Evolutionary conservation across 2,888 invertebrate genomes (phyloP).

Genomic region (Apoderus coryli): DNA sequence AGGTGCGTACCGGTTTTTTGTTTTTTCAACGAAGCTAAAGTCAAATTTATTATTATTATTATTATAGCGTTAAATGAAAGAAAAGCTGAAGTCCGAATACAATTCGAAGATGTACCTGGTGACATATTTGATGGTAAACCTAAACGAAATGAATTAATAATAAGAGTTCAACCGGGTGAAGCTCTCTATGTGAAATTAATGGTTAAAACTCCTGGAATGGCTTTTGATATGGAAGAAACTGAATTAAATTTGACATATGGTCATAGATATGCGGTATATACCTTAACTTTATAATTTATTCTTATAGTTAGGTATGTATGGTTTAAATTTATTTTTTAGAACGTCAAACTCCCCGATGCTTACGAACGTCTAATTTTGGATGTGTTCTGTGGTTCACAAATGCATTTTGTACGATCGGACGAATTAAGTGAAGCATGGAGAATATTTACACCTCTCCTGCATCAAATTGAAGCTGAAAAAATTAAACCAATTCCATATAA

Average conservation of each 20-base stretch:
- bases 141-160: conserved; percentile 90
- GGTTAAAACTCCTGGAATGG: conserved; percentile 97
- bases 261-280: conserved; percentile 73
- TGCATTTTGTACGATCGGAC: conserved; percentile 96
- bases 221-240: conserved; percentile 91
- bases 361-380: conserved; percentile 93
- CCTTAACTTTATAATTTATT: no score
- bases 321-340: conserved; percentile 41
- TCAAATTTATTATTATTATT: conserved; percentile 21
- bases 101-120: conserved; percentile 92
- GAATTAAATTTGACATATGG: conserved; percentile 93
- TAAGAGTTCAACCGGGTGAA: conserved; percentile 94
- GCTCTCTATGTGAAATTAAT: conserved; percentile 95
- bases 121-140: conserved; percentile 83
- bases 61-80: conserved; percentile 94
- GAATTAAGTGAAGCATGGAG: conserved; percentile 94
- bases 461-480: conserved; percentile 63
- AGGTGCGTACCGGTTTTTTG: no score
- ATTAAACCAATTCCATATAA: conserved; percentile 65
- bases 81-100: conserved; percentile 92
- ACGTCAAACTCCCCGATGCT: conserved; percentile 76
- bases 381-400: conserved; percentile 94
- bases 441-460: conserved; percentile 86
- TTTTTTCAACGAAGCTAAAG: no score
- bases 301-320: no score